phyloP scores from a whole-genome alignment of 2,888 invertebrate species.

The Polyploca ridens region DNA sequence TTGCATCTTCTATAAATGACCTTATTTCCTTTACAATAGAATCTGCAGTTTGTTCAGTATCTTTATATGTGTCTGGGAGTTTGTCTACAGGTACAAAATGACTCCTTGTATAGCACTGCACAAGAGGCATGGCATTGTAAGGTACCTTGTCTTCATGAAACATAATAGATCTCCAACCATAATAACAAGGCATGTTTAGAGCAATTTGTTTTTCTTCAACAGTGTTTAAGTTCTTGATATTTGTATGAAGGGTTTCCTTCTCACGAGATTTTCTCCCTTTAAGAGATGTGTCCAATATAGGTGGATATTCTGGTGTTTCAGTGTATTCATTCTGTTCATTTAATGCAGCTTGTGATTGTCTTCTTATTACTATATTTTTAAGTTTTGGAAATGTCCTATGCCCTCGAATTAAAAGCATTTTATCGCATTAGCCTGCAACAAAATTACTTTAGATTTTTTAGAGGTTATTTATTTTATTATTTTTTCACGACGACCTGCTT shows the following conservation, averaged over 20 bases:
- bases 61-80: conserved; percentile 86
- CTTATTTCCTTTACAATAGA: conserved; percentile 81
- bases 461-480: conserved; percentile 28
- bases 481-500: too few relatives aligned
- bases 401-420: conserved; percentile 65
- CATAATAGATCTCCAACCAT: conserved; percentile 88
- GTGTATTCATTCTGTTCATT: conserved; percentile 71
- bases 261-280: conserved; percentile 76
- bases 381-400: conserved; percentile 64
- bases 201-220: conserved; percentile 94
- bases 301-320: conserved; percentile 82
- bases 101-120: conserved; percentile 92
- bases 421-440: conserved; percentile 9
- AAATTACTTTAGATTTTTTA: conserved; percentile 15
- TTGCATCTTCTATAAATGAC: conserved; percentile 85
- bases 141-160: conserved; percentile 85
- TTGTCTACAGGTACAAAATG: conserved; percentile 85
- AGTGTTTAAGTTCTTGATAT: conserved; percentile 87
- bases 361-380: conserved; percentile 50
- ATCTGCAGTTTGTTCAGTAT: conserved; percentile 74
- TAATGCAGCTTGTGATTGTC: conserved; percentile 56
- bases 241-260: conserved; percentile 77
- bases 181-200: conserved; percentile 92
- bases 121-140: conserved; percentile 88
- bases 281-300: conserved; percentile 85